Evolutionary conservation across 1,140 invertebrate species (phyloP).

Genomic region (Leguminivora glycinivorella): DNA sequence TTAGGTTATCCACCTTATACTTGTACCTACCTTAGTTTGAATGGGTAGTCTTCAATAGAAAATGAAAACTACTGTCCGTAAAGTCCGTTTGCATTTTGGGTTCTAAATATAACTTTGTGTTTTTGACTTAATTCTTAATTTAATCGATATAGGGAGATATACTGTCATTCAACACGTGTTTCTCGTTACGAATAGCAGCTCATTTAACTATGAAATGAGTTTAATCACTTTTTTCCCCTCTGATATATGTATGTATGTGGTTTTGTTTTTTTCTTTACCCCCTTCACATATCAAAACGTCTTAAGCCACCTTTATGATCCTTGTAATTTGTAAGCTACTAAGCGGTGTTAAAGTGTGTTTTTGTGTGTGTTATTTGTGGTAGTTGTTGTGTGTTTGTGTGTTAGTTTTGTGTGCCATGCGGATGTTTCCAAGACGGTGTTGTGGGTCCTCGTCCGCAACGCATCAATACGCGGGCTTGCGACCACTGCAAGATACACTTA

Average conservation of each 20-base stretch:
- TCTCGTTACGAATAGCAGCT: background rate
- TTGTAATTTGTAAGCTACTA: background rate
- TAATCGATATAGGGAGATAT: background rate
- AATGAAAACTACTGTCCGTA: too few relatives aligned
- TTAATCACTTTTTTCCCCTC: slow-evolving; percentile 2
- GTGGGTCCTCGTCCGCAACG: slow-evolving; percentile 4
- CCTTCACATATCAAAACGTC: background rate
- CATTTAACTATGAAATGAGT: slow-evolving; percentile 11
- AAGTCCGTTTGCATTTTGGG: too few relatives aligned
- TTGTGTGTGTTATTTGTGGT: background rate
- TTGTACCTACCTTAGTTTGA: too few relatives aligned
- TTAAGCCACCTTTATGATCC: background rate
- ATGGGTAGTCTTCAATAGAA: too few relatives aligned
- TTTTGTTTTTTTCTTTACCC: background rate
- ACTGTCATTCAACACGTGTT: background rate
- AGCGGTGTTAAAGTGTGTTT: background rate
- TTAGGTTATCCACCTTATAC: too few relatives aligned
- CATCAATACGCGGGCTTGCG: background rate
- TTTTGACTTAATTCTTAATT: background rate
- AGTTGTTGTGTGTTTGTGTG: background rate
- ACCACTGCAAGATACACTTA: slow-evolving; percentile 2
- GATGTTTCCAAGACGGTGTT: background rate
- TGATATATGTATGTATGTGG: background rate
- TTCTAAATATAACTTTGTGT: too few relatives aligned
- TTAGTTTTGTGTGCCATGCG: background rate